Base-by-base conservation (phyloP, 2,797 vertebrate genomes). In the Falco naumanni region DNA sequence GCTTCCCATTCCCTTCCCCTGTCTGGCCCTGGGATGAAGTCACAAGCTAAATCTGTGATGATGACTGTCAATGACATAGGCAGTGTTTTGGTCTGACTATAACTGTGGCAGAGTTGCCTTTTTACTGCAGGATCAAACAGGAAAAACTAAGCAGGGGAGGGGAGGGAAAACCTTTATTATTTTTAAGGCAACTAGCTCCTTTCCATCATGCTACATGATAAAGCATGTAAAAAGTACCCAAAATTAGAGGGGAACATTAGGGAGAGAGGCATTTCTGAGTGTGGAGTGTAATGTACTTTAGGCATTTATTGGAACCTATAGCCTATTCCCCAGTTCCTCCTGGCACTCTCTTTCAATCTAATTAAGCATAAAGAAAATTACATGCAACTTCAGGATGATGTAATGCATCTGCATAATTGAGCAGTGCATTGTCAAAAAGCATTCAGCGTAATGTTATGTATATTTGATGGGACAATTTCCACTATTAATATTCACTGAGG, bases 401-500 rank as follows among this genome's bases (percentile, higher is more conserved):
- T 95, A 96, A 96, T 90, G 78, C 80, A 83, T 74, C 88, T 94
- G 80, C 0, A 4, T 76, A 94, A 95, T 78, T 93, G 89, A 87
- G 81, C 31, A 45, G 37, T 41, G 69, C 65, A 81, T 80, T 89
- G 90, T 87, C 75, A 61, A 91, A 87, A 39, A 87, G 50, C 48
- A 96, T 89, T 87, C 64, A 65, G 39, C 72, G 43, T 10, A 91
- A 75, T 90, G 68, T 85, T 90, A 83, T 85, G 75, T 85, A 91
- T 92, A 92, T 94, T 91, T 93, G 82, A 95, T 70, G 54, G 87
- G 92, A 91, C 87, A 74, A 94, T 92, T 88, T 95, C 69, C 72
- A 90, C 90, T 65, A 84, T 93, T 96, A 95, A 96, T 93, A 95
- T 95, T 96, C 95, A 95, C 90, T 56, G 53, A 95, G 50, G 50